Evolutionary conservation across 2,888 invertebrate genomes (phyloP), one percentile per base, ranked within the genome.

Genomic region (Autographa gamma): DNA sequence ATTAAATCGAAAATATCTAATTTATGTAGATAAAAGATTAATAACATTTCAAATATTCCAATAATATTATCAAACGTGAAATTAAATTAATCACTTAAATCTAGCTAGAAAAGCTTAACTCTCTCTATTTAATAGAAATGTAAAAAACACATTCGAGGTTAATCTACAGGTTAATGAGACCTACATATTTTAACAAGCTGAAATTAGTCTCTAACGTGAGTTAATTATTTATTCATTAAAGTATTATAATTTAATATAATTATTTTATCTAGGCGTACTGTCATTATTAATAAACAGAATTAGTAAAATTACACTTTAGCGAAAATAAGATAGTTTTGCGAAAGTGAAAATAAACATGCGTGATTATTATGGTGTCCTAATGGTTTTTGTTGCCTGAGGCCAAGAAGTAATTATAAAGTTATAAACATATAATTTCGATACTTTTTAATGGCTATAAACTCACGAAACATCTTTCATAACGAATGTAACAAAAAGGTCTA

Each of bases 101-200:
- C 13, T 18, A 7, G 16, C 25, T 59, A 4, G 14, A 59, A 48
- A 63, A 56, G 19, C 8, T n/a, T 18, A 18, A 41, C 11, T 34
- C 18, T 54, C 19, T 38, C 34, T 41, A 31, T 8, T 38, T 38
- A 43, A 18, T 18, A 59, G 31, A 73, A 66, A 48, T 48, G 62
- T n/a, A 68, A 34, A 58, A 59, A 38, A 41, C 41, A 52, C 11
- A 16, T 64, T 69, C 62, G 69, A 38, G 43, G 54, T 61, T 63
- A 71, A 60, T 65, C 60, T 54, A 18, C 25, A 34, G 13, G 19
- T 64, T 77, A 77, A 77, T 77, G 71, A 77, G 71, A 68, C 74
- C 64, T 67, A 69, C 48, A 80, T 73, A 8, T 63, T 63, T 41
- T 64, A 34, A 56, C 63, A 61, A 63, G 18, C 63, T 59, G 54